Percentiles rank a stretch among this genome's conserved stretches.
Conservation (phyloP, 1,140 invertebrate species). For the Drosophila aff. region DNA sequence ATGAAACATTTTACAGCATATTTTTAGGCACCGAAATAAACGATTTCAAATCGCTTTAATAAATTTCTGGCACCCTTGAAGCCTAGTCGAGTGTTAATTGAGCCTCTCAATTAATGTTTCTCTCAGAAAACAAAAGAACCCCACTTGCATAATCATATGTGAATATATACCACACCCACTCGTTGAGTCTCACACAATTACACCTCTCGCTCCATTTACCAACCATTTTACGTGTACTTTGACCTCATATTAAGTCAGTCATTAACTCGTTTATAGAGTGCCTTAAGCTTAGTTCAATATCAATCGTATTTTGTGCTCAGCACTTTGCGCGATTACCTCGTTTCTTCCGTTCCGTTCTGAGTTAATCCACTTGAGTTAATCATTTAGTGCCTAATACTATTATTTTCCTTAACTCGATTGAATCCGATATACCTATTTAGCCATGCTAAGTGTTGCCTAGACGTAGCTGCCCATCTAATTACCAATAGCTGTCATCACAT, state of each 20-base stretch:
- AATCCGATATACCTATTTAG: constrained; percentile 22
- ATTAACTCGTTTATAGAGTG: constrained; percentile 37
- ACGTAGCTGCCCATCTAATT: constrained; percentile 38
- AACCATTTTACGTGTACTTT: constrained; percentile 28
- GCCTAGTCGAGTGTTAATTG: background rate
- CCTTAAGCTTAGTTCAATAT: constrained; percentile 48
- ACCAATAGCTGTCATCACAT: constrained; percentile 31
- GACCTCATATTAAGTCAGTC: constrained; percentile 38
- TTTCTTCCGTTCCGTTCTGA: constrained; percentile 26
- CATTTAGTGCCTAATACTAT: constrained; percentile 35
- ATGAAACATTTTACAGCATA: background rate
- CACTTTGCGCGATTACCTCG: constrained; percentile 54
- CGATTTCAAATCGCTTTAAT: background rate
- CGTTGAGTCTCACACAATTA: constrained; percentile 5
- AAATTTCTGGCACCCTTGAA: background rate
- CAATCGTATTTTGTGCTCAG: constrained; percentile 61
- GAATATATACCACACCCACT: constrained; percentile 1
- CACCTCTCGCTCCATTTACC: constrained; percentile 10
- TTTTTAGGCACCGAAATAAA: background rate
- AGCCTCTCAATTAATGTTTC: no score
- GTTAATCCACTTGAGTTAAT: constrained; percentile 37
- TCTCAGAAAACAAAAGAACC: no score
- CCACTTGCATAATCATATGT: background rate
- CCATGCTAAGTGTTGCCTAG: constrained; percentile 43
- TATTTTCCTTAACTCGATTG: constrained; percentile 22